Evolutionary conservation across 2,113 vertebrate species (phyloP), one percentile per base, ranked within the genome.

Genomic region (Grallaria varia): DNA sequence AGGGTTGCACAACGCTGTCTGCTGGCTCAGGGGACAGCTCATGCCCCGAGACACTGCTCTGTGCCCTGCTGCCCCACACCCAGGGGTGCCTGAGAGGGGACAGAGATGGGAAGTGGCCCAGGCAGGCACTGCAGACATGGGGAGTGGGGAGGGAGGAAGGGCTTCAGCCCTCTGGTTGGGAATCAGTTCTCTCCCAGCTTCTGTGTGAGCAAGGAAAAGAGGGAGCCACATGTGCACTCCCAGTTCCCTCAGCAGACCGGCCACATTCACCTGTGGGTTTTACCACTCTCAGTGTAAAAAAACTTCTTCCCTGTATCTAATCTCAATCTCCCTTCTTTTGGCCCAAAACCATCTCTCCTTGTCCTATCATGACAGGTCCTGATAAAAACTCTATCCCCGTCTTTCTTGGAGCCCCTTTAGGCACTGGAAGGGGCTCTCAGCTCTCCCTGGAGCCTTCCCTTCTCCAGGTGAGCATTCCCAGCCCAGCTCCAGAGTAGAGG

Each of bases 41-140:
- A 82, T 27, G 33, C 67, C 4, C 44, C 4, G 2, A 2, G 23
- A 22, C 20, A 2, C 39, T 12, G 50, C 69, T 42, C 72, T 8
- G 28, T 10, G 8, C 35, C n/a, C 56, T 4, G 21, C 71, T 37
- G 49, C 7, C 8, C 1, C 0, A 10, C 72, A 8, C 2, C 64
- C 53, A 50, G 63, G 40, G 79, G 3, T 23, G 31, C 5, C n/a
- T 23, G 5, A 8, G 8, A 0, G 12, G 6, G 5, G 47, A 21
- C 6, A 3, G 75, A 56, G 87, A 13, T 15, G 39, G 88, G 75
- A 77, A n/a, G 4, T 8, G 64, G 75, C 49, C 42, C 3, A 17
- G n/a, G 21, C 18, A 14, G 79, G 64, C 37, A 23, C 64, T 3
- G 44, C 42, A 60, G 55, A 14, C 27, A 17, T 6, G 5, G n/a